Evolutionary conservation across 2,888 invertebrate genomes (phyloP).

Genomic region (Arenicola marina): DNA sequence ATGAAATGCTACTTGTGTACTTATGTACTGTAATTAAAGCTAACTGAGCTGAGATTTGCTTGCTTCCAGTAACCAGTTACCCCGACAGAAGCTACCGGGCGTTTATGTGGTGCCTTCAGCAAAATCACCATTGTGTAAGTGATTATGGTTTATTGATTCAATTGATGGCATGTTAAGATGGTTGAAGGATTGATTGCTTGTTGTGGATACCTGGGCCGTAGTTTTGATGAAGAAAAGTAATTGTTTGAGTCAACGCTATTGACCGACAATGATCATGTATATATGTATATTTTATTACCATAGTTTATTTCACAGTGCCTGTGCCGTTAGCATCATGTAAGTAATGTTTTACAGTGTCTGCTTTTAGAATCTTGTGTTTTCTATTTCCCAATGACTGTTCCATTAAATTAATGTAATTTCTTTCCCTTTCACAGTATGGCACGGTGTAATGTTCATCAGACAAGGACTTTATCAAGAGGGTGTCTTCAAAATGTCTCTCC

Average conservation of each 20-base stretch:
- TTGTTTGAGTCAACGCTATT: background rate
- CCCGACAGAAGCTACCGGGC: conserved; percentile 81
- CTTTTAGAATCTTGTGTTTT: conserved; percentile 9
- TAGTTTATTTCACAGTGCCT: background rate
- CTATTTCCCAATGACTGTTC: background rate
- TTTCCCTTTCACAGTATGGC: conserved; percentile 78
- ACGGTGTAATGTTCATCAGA: conserved; percentile 86
- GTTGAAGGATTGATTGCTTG: too few species aligned
- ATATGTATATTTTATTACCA: background rate
- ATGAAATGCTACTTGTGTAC: too few species aligned
- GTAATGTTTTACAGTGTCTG: too few species aligned
- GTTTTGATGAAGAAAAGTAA: too few species aligned
- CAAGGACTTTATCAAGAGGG: conserved; percentile 88
- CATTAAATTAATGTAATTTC: conserved; percentile 1
- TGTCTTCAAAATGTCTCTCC: conserved; percentile 85
- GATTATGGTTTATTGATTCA: background rate
- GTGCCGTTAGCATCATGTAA: background rate
- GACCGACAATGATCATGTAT: background rate
- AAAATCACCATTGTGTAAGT: conserved; percentile 54
- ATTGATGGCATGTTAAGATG: too few species aligned
- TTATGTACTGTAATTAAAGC: background rate
- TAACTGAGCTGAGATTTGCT: background rate
- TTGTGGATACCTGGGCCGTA: too few species aligned
- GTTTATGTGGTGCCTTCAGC: conserved; percentile 89
- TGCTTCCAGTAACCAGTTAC: conserved; percentile 47